These are phyloP conservation scores for Dicranocentrus wangi DNA, from an alignment of 2,888 invertebrate genomes.

Conservation along the genomic window DNA sequence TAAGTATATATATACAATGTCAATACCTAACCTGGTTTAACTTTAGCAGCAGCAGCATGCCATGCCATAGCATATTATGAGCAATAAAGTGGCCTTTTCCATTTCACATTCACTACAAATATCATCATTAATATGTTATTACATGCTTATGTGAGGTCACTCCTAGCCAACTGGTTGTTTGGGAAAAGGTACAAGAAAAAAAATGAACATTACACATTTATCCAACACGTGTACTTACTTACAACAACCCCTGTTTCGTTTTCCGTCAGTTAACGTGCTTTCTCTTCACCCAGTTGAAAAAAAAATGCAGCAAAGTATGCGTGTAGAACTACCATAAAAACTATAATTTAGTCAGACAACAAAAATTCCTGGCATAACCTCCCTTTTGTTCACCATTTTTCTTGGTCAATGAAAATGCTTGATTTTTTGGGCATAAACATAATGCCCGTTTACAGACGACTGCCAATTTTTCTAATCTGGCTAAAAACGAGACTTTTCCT, in stretches of 20 bases:
- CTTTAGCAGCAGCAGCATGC: too few relatives aligned
- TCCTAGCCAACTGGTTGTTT: slow-evolving; percentile 1
- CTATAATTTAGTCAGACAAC: slow-evolving; percentile 60
- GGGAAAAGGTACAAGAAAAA: background rate
- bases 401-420: too few relatives aligned
- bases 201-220: background rate
- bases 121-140: slow-evolving; percentile 51
- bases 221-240: slow-evolving; percentile 1
- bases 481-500: too few relatives aligned
- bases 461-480: too few relatives aligned
- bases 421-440: too few relatives aligned
- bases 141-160: slow-evolving; percentile 44
- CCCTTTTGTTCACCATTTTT: too few relatives aligned
- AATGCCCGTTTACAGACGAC: too few relatives aligned
- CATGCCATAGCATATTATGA: background rate
- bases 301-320: slow-evolving; percentile 68
- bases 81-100: slow-evolving; percentile 4
- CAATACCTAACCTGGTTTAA: background rate
- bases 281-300: background rate
- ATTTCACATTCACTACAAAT: background rate
- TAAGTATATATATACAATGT: background rate
- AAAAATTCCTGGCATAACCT: too few relatives aligned
- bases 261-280: background rate
- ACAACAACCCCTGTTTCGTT: background rate
- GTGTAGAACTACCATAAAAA: slow-evolving; percentile 69